Evolutionary conservation across 2,113 vertebrate species (phyloP).

Genomic region (Lagopus leucura): DNA sequence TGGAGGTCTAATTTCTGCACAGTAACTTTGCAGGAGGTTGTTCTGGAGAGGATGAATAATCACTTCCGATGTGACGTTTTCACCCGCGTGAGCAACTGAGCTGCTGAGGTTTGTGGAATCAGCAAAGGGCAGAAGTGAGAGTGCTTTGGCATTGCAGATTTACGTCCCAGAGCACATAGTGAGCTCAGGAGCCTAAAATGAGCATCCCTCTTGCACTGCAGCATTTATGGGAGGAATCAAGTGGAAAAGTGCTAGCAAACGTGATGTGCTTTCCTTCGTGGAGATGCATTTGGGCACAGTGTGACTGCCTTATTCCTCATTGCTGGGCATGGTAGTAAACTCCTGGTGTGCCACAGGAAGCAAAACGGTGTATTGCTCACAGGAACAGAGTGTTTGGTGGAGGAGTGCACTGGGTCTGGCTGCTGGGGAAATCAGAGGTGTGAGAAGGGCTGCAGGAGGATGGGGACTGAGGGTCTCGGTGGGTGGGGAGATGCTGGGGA

Average conservation of each 20-base stretch:
- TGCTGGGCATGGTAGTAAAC: neutral
- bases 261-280: neutral
- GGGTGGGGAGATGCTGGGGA: neutral
- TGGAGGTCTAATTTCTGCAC: neutral
- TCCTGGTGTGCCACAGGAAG: neutral
- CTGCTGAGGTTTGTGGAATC: neutral
- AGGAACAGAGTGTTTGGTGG: neutral
- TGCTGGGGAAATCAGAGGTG: neutral
- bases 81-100: neutral
- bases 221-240: neutral
- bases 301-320: neutral
- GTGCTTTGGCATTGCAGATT: neutral
- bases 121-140: neutral
- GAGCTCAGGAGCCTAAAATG: neutral
- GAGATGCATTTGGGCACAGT: neutral
- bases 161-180: accelerated
- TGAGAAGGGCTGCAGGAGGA: neutral
- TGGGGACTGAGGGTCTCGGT: too few relatives aligned
- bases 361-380: neutral
- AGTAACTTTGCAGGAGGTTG: neutral
- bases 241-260: neutral
- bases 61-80: accelerated
- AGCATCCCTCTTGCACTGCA: neutral
- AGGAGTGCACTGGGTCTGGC: neutral
- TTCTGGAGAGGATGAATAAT: neutral